A percentile compares a stretch with the other conserved stretches of the same genome.
Evolutionary conservation across 2,113 vertebrate species (phyloP).

Genomic region (Ovis canadensis): DNA sequence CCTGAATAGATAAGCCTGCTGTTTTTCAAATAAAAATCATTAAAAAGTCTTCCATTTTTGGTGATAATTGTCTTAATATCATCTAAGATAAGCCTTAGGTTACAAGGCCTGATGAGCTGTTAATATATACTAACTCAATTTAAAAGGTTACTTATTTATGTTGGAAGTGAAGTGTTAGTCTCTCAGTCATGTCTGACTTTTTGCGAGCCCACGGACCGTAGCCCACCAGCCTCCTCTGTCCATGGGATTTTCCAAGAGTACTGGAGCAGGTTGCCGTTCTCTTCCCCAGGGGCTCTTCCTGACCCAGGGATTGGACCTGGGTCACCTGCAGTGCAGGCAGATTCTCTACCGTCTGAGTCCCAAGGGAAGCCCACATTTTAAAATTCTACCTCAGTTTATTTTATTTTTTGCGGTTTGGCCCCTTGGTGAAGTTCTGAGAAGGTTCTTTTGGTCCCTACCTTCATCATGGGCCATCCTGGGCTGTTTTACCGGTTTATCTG

Average conservation of each 20-base stretch:
- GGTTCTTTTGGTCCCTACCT: neutral
- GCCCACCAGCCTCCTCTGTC: neutral
- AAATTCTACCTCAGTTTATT: neutral
- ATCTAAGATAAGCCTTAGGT: neutral
- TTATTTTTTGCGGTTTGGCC: neutral
- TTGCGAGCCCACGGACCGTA: neutral
- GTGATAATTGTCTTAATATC: neutral
- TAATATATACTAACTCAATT: neutral
- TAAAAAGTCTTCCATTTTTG: neutral
- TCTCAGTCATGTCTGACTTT: neutral
- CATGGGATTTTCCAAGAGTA: neutral
- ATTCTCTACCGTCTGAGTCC: neutral
- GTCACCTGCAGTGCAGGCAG: neutral
- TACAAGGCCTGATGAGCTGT: neutral
- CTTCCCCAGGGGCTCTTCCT: neutral
- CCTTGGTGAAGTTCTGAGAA: neutral
- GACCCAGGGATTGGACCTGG: neutral
- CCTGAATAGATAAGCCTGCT: neutral
- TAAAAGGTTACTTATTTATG: neutral
- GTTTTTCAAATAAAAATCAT: conserved; percentile 3
- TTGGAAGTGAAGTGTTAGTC: neutral
- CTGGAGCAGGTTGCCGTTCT: neutral
- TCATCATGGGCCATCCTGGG: neutral
- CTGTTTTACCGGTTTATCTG: neutral
- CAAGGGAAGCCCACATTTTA: neutral